Evolutionary conservation across 2,888 invertebrate species (phyloP).

Genomic region (Neelides folsomi): DNA sequence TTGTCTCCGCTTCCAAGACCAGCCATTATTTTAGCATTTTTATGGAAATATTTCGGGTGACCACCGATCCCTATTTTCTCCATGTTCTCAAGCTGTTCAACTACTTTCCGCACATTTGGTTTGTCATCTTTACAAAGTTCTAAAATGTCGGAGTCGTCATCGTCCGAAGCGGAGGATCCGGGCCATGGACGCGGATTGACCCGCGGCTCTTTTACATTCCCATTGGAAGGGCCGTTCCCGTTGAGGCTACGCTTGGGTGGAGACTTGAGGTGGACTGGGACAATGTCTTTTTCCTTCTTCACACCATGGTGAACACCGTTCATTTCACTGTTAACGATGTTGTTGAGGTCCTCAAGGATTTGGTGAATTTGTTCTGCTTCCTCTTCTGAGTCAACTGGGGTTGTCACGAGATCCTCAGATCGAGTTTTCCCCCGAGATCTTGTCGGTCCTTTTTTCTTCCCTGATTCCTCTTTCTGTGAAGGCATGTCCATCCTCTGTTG

Average conservation of each 20-base stretch:
- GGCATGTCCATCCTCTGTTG: slow-evolving; percentile 25
- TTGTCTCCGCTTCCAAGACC: slow-evolving; percentile 4
- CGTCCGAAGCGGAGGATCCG: slow-evolving; percentile 22
- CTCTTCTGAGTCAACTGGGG: slow-evolving; percentile 31
- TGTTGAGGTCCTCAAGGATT: slow-evolving; percentile 30
- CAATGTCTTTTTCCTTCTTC: slow-evolving; percentile 23
- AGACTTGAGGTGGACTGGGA: slow-evolving; percentile 25
- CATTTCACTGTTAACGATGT: slow-evolving; percentile 32
- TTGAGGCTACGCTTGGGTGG: slow-evolving; percentile 17
- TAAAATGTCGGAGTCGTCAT: slow-evolving; percentile 24
- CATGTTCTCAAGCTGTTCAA: slow-evolving; percentile 27
- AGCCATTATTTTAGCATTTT: slow-evolving; percentile 12
- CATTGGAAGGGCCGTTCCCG: neutral
- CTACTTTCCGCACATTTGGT: slow-evolving; percentile 22
- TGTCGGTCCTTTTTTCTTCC: slow-evolving; percentile 4
- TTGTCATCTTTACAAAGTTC: slow-evolving; percentile 11
- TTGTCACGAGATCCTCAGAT: slow-evolving; percentile 18
- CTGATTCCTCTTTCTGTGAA: slow-evolving; percentile 10
- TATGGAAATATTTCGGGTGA: slow-evolving; percentile 17
- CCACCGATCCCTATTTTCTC: slow-evolving; percentile 6
- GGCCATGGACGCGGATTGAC: slow-evolving; percentile 18
- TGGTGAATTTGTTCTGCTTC: slow-evolving; percentile 33
- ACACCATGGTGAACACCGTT: slow-evolving; percentile 8
- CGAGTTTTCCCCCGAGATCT: slow-evolving; percentile 12
- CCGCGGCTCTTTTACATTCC: slow-evolving; percentile 1